Evolutionary conservation across 2,797 vertebrate genomes (phyloP), one percentile per base, ranked within the genome.

Genomic region (Neoniphon sammara): DNA sequence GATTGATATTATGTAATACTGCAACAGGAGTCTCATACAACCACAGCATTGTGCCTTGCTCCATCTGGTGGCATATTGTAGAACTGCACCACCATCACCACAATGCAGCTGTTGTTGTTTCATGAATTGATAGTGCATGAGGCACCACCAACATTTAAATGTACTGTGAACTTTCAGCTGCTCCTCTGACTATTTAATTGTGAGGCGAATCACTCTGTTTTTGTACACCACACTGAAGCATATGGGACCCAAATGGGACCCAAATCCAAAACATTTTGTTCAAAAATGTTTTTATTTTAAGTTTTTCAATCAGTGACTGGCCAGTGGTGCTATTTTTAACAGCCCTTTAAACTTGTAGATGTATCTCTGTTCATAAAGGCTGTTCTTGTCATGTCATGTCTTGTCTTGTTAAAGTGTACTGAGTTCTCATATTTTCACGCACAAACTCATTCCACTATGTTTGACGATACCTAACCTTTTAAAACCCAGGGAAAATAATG

Each of bases 1-100:
- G 30, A 76, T 23, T 75, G 12, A 17, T n/a, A 80, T 92, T 92
- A 90, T 84, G 87, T 87, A 92, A 93, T 63, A 63, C 57, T 87
- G 49, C 68, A 81, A 87, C 72, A 78, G 50, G 50, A 80, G 64
- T 64, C 47, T 36, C 55, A 69, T 62, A 62, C 44, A 75, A 36
- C 50, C 3, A 63, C 46, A 83, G 54, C 30, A 70, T 50, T 31
- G 59, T 64, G 27, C 58, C 30, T 55, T 14, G 54, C 81, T 47
- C 89, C 89, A 85, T 89, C 93, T 90, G 10, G 76, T 89, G 92
- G 93, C 21, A 18, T 6, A 39, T 0, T 61, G 23, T 4, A 46
- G 44, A 34, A 70, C 8, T 75, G 36, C 81, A 80, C 9, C 27
- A 70, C 20, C 0, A 36, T 58, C 27, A 79, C 8, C 9, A 79